Evolutionary conservation across 2,113 vertebrate species (phyloP), one percentile per base, ranked within the genome.

Genomic region (Crotalus helleri): DNA sequence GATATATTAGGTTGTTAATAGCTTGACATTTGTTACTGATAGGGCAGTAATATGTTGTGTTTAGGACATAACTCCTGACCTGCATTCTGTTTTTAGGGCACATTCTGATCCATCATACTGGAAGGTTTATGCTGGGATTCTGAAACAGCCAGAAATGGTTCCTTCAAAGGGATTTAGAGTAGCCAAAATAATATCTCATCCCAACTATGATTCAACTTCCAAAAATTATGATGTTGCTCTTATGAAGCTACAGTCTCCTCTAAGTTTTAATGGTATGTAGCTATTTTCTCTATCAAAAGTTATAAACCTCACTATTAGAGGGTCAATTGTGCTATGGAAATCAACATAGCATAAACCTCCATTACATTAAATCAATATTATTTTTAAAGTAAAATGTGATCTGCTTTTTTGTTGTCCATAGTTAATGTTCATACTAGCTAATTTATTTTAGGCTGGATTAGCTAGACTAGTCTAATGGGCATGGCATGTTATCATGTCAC

Each of bases 141-240:
- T 98, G 92, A 91, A 12, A 0, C 97, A 98, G 87, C 23, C 93
- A 0, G 88, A 92, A 53, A 98, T 97, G 97, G 0, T 91, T 9
- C 51, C 49, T 0, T 53, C 2, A 3, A 13, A 0, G 0, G 94
- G 94, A 5, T n/a, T 96, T 92, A 93, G 0, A 17, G 96, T 98
- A 13, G 93, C 95, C 0, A 96, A 89, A 91, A 95, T 98, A 24
- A 98, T 98, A 93, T 92, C 96, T 17, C 98, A 98, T 13, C 97
- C 97, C 0, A 89, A 91, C 21, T 98, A 98, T 5, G 96, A 98
- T 58, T 85, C 97, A 5, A 94, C 95, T 29, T 96, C 97, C 90
- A 98, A 98, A 96, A 95, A 98, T 96, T 97, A 98, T 0, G 98
- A 98, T 64, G 58, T 98, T 1, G 98, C 98, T 0, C 97, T 98